Evolutionary conservation across 2,888 invertebrate genomes (phyloP), one percentile per base, ranked within the genome.

Genomic region (Parascotia fuliginaria): DNA sequence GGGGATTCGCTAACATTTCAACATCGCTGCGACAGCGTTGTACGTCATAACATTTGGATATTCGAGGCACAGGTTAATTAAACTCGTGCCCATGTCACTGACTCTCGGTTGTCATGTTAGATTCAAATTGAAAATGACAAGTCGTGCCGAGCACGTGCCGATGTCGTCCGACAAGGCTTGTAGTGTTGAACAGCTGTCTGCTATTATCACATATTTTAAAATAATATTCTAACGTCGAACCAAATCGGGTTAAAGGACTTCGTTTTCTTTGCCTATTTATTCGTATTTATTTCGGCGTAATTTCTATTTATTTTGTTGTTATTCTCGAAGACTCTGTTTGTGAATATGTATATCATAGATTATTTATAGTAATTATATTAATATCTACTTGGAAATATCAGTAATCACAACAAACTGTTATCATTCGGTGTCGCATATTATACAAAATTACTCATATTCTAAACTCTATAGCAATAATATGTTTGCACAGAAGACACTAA

Each of bases 121-220:
- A 61, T 64, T 55, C 52, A 55, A 61, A 66, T 68, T 68, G 38
- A 43, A 33, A 50, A 34, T 53, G 59, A 50, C 65, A 59, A 42
- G 41, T 46, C 51, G 33, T 45, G 16, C 31, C 15, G 36, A 39
- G 36, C 37, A 44, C 57, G 49, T 56, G 44, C 51, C 40, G n/a
- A 22, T 39, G 14, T 38, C 44, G 33, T 24, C 15, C 43, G 29
- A 41, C 47, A 47, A 11, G 24, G 1, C 38, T 42, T 29, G 31
- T 29, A 29, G 37, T 19, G 19, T 5, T 5, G 5, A 19, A 19
- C 5, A 19, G n/a, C n/a, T n/a, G n/a, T n/a, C n/a, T n/a, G n/a
- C n/a, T 52, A 61, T 62, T 49, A 55, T 55, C 63, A 46, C 46
- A 65, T 65, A 66, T 59, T 62, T 65, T 53, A 53, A n/a, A 46